These are phyloP conservation scores for Odontamblyopus lacepedii DNA, from an alignment of 2,797 vertebrate genomes.

Conservation along the genomic window DNA sequence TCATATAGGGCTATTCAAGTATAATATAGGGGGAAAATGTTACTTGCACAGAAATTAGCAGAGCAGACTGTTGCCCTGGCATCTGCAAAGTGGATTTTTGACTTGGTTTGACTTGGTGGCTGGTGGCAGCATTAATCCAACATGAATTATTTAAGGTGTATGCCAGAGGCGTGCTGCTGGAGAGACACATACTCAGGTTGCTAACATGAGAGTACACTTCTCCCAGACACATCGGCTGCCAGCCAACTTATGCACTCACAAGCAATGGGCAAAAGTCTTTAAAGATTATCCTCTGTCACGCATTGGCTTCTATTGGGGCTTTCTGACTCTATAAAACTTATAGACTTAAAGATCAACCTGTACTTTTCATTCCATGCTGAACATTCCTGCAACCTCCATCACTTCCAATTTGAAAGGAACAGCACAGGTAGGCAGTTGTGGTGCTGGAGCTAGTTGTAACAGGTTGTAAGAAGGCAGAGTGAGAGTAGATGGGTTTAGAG, in stretches of 20 bases:
- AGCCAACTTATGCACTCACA: conserved; percentile 39
- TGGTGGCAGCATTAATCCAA: conserved; percentile 34
- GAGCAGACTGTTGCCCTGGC: conserved; percentile 3
- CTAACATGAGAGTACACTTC: conserved; percentile 15
- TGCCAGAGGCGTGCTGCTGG: conserved; percentile 21
- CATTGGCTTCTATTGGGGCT: conserved; percentile 12
- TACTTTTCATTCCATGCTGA: conserved; percentile 13
- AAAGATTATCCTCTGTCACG: conserved; percentile 42
- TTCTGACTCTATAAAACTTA: conserved; percentile 19
- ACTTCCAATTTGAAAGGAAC: background rate
- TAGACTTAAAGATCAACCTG: conserved; percentile 12
- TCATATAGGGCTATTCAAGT: background rate
- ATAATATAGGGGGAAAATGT: background rate
- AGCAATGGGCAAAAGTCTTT: conserved; percentile 40
- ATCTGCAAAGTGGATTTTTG: conserved; percentile 31
- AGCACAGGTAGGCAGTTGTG: background rate
- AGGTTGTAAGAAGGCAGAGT: background rate
- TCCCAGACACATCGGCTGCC: conserved; percentile 20
- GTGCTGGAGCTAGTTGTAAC: background rate
- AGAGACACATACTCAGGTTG: conserved; percentile 21
- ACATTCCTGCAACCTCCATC: background rate
- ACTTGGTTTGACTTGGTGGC: conserved; percentile 36
- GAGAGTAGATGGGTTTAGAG: background rate
- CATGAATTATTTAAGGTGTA: conserved; percentile 40
- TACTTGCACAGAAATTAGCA: background rate